Evolutionary conservation across 2,113 vertebrate species (phyloP).

Genomic region (Taurulus bubalis): DNA sequence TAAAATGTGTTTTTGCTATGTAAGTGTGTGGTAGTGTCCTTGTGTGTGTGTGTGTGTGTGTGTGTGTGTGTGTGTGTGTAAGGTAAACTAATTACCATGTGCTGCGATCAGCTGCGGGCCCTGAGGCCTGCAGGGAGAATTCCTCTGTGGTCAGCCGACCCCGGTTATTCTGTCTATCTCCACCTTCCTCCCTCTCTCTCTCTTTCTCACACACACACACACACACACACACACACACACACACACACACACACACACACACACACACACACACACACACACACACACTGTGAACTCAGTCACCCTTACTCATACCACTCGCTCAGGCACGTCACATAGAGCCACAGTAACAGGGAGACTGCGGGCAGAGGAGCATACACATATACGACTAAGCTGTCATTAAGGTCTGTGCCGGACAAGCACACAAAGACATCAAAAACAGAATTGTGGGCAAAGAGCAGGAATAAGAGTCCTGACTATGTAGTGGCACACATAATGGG

Average conservation of each 20-base stretch:
- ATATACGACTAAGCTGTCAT: constrained; percentile 59
- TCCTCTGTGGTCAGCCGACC: constrained; percentile 66
- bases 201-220: neutral
- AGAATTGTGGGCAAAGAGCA: constrained; percentile 30
- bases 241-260: neutral
- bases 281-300: constrained; percentile 65
- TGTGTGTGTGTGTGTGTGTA: constrained; percentile 17
- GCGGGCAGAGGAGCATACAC: constrained; percentile 47
- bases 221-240: no score
- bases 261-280: constrained; percentile 14
- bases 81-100: constrained; percentile 68
- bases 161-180: constrained; percentile 55
- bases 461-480: neutral
- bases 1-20: constrained; percentile 25
- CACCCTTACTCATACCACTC: constrained; percentile 57
- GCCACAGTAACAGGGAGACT: constrained; percentile 32
- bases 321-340: constrained; percentile 40
- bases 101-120: constrained; percentile 72
- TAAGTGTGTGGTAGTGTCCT: neutral
- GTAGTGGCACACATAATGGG: constrained; percentile 15
- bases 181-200: constrained; percentile 22
- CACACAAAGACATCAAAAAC: constrained; percentile 44
- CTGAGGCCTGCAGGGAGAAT: constrained; percentile 67
- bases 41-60: constrained; percentile 2
- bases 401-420: constrained; percentile 59